Conservation (phyloP, 2,113 vertebrate genomes). For the Columba livia region DNA sequence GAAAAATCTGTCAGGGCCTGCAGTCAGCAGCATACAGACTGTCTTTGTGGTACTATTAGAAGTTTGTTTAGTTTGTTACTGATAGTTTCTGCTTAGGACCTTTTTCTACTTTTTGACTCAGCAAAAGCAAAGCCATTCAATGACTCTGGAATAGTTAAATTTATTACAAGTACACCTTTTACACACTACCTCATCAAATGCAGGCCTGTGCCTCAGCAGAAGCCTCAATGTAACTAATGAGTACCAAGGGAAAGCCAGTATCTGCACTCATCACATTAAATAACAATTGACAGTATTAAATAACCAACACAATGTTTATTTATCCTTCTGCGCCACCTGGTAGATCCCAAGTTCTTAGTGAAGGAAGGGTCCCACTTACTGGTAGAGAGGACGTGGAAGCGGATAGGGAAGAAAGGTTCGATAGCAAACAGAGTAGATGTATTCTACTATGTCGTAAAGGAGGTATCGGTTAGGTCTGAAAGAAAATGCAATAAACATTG, state of each 20-base stretch:
- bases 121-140: background rate
- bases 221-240: background rate
- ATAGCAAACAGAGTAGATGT: conserved; percentile 80
- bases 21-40: background rate
- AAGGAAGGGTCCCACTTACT: conserved; percentile 77
- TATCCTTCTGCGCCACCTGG: background rate
- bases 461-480: conserved; percentile 87
- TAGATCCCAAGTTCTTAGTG: background rate
- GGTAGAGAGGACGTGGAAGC: conserved; percentile 84
- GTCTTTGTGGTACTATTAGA: background rate
- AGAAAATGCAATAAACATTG: background rate
- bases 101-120: background rate
- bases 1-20: background rate
- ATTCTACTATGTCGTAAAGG: conserved; percentile 90
- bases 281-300: background rate
- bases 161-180: background rate
- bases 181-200: background rate
- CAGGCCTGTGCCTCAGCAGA: background rate
- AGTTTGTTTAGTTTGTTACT: background rate
- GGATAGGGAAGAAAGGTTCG: conserved; percentile 83
- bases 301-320: background rate
- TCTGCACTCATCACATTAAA: background rate
- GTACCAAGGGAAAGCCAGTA: background rate
- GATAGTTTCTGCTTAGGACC: background rate
- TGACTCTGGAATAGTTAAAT: background rate